Base-by-base conservation (phyloP, 2,888 invertebrate genomes). In the Masnerella sp. region DNA sequence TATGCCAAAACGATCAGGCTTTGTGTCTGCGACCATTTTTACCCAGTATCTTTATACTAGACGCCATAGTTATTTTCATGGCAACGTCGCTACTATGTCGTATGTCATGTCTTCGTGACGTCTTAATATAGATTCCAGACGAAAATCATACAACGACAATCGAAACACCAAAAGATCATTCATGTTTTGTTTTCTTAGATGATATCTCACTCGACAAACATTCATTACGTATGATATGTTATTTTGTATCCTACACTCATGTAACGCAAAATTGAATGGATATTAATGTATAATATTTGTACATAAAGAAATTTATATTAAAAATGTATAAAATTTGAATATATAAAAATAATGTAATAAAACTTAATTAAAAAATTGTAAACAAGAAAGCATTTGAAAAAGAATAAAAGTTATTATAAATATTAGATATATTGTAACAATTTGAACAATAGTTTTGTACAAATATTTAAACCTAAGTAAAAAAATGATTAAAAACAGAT, bases 1-100 rank as follows among this genome's bases (percentile, higher is more conserved):
- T 83, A 86, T 85, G 85, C 85, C 83, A 84, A 86, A 85, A 83
- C 83, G 85, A 86, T 85, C 81, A 74, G 81, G 82, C 85, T 86
- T 85, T 84, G 85, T 85, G 84, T 83, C 83, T 81, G 79, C 71
- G 67, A 54, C 59, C 65, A 64, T 61, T 52, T 77, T 58, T 73
- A 75, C 70, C 56, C 75, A 75, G 54, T 47, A 65, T 68, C 68
- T 72, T 75, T 72, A 75, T 51, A 58, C 62, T 45, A 72, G 75
- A 75, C 71, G 79, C 80, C 78, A 74, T 76, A 75, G 82, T 86
- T 85, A 84, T 84, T 85, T 86, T 82, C 80, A 85, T 80, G 83
- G 82, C 86, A 80, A 81, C 81, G 82, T 81, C 77, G 49, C 64
- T 62, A 43, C 51, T 34, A 22, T 45, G 56, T 52, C 69, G 43